Base-by-base conservation (phyloP, 2,797 vertebrate genomes). In the Gallirallus australis region DNA sequence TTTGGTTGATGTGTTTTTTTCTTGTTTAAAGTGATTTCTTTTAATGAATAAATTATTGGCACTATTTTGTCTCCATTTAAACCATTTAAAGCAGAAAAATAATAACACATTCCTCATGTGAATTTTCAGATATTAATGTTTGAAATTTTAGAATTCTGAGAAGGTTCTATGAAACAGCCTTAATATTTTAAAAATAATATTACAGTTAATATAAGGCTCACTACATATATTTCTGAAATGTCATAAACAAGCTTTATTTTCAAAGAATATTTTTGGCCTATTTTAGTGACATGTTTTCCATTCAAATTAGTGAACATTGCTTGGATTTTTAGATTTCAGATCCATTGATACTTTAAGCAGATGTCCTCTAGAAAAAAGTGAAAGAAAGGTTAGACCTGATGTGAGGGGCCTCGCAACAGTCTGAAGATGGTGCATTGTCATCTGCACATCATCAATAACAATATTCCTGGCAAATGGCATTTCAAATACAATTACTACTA, bases 371-470 rank as follows among this genome's bases (percentile, higher is more conserved):
- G 70, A 76, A 47, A 73, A 91, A 87, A 47, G 45, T 77, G 84
- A 28, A 73, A 90, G 65, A 92, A 95, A 95, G 78, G 77, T 93
- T 94, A 91, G 57, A 93, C 94, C 42, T 7, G 42, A 30, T 82
- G 71, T 84, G 75, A 90, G 27, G 54, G 78, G 85, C 28, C 39
- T 95, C 91, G 47, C 17, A 93, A 84, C 72, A 59, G 54, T 90
- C 88, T 92, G 90, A 76, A 82, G 20, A 54, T 30, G 9, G 28
- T 73, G 11, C 20, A 40, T 33, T 27, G 25, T 75, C 59, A 65
- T 31, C 35, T 78, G 42, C 27, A 47, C 30, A 59, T 45, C 40
- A 35, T 28, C 39, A 50, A 1, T 37, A 7, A 54, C 10, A 64
- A 50, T 27, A 70, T 42, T 82, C 19, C 47, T 52, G 24, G 35